phyloP scores from a whole-genome alignment of 2,113 vertebrate genomes.

The Xerus inauris region DNA sequence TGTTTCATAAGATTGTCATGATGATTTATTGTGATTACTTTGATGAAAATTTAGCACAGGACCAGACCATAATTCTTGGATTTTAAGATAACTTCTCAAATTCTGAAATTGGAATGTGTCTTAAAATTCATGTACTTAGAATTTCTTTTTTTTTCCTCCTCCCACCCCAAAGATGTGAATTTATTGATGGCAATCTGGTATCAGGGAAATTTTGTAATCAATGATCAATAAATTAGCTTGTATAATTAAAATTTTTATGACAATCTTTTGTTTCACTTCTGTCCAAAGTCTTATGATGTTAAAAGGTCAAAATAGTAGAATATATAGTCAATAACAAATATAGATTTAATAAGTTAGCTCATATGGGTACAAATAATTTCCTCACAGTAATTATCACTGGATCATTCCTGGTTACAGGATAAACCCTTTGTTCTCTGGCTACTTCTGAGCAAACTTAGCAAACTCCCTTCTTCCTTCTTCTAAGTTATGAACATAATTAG shows the following conservation, averaged over 20 bases:
- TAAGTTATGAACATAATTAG: not conserved
- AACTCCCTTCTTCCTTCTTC: not conserved
- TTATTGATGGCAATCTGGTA: not conserved
- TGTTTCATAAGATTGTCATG: not conserved
- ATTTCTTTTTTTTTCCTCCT: not conserved
- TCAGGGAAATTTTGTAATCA: not conserved
- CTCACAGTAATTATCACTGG: not conserved
- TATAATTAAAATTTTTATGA: not conserved
- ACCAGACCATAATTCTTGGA: not conserved
- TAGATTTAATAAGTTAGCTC: conserved; percentile 9
- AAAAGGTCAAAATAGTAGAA: not conserved
- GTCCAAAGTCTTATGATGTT: not conserved
- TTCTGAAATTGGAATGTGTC: conserved; percentile 31
- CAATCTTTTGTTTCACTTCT: conserved; percentile 32
- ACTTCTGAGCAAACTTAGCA: not conserved
- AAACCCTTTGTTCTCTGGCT: not conserved
- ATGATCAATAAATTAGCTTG: not conserved
- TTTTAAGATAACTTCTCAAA: not conserved
- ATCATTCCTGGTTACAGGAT: not conserved
- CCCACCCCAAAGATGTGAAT: not conserved
- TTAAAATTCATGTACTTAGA: not conserved
- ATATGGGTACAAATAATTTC: not conserved
- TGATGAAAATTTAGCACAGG: not conserved
- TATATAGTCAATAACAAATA: not conserved
- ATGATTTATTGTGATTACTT: not conserved